A percentile compares a stretch with the other conserved stretches of the same genome.
Evolutionary conservation across 2,113 vertebrate genomes (phyloP).

Genomic region (Lathamus discolor): DNA sequence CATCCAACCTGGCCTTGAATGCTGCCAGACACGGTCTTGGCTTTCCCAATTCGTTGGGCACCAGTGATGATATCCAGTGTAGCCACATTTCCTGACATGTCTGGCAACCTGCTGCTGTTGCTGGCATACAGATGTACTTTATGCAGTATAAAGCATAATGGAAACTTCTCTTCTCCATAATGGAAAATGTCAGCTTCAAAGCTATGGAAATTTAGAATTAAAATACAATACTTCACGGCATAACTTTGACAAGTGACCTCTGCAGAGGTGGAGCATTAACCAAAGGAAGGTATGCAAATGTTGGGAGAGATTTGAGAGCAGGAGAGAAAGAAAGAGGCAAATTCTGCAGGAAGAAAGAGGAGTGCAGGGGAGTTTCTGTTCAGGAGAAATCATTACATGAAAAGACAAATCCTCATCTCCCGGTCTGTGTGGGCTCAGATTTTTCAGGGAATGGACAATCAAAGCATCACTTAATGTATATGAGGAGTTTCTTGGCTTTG

Average conservation of each 20-base stretch:
- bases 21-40: background rate
- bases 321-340: background rate
- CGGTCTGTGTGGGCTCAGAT: background rate
- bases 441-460: conserved; percentile 15
- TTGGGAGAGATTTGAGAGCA: background rate
- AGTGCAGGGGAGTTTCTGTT: background rate
- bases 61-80: rapidly evolving
- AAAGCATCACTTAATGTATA: background rate
- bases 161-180: background rate
- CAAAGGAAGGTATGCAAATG: background rate
- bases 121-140: background rate
- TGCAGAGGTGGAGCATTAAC: background rate
- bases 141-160: background rate
- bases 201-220: background rate
- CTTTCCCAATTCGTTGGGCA: background rate
- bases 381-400: background rate
- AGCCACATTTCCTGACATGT: background rate
- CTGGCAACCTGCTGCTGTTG: rapidly evolving
- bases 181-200: conserved; percentile 24
- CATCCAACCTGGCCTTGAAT: too few species aligned
- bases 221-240: rapidly evolving
- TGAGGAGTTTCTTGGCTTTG: conserved; percentile 18
- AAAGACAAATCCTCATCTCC: background rate
- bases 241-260: background rate
- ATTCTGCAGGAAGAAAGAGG: background rate